A percentile compares a stretch with the other conserved stretches of the same genome.
Evolutionary conservation across 2,888 invertebrate species (phyloP).

Genomic region (Xylophagus ater): DNA sequence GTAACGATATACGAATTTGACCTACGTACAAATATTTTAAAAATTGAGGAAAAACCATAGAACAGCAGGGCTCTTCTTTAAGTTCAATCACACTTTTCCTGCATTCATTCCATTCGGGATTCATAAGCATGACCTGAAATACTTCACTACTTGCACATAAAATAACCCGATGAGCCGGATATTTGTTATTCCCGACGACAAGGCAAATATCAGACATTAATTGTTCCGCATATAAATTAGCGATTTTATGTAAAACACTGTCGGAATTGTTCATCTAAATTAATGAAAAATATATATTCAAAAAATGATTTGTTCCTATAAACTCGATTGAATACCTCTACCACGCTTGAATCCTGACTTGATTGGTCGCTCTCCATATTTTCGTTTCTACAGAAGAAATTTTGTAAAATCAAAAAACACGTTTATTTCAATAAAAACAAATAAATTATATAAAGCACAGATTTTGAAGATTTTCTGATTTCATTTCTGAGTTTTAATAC

Average conservation of each 20-base stretch:
- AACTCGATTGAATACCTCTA: constrained; percentile 16
- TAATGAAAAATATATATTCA: constrained; percentile 8
- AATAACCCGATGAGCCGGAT: constrained; percentile 82
- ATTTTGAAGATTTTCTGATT: neutral
- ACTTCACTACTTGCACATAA: constrained; percentile 91
- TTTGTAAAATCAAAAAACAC: constrained; percentile 1
- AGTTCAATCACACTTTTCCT: constrained; percentile 71
- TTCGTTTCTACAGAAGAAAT: neutral
- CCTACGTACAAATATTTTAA: constrained; percentile 83
- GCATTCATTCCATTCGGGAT: constrained; percentile 86
- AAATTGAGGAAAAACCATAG: constrained; percentile 77
- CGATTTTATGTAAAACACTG: constrained; percentile 70
- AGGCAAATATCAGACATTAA: constrained; percentile 83
- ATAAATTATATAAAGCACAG: constrained; percentile 12
- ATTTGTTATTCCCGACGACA: constrained; percentile 69
- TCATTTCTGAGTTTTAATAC: neutral
- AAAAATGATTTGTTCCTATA: constrained; percentile 10
- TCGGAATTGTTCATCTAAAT: constrained; percentile 76
- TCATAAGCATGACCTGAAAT: constrained; percentile 95
- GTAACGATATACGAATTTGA: constrained; percentile 71
- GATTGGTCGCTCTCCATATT: constrained; percentile 18
- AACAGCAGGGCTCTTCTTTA: constrained; percentile 76
- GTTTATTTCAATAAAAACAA: constrained; percentile 7
- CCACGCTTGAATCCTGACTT: constrained; percentile 24
- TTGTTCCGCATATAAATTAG: constrained; percentile 70